Evolutionary conservation across 1,140 invertebrate species (phyloP).

Genomic region (Drosophila orosa): DNA sequence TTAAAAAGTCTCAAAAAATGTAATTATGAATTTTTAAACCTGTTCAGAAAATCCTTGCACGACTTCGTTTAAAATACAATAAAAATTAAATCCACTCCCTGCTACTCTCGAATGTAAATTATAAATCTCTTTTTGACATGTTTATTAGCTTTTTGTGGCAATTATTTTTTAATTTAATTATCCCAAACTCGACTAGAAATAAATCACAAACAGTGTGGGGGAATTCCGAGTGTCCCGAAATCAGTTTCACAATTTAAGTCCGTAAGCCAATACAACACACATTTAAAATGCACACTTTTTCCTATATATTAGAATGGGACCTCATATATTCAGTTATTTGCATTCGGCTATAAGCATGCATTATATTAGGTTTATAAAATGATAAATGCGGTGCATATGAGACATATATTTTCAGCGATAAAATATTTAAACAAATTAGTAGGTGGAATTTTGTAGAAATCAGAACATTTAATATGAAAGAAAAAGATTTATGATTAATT

Average conservation of each 20-base stretch:
- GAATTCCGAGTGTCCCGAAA: background rate
- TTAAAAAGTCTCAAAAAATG: background rate
- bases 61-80: background rate
- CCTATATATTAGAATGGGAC: conserved; percentile 31
- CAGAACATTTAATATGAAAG: background rate
- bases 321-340: conserved; percentile 41
- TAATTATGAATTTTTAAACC: background rate
- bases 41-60: background rate
- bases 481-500: background rate
- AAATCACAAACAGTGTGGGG: conserved; percentile 7
- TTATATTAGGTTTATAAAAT: conserved; percentile 48
- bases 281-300: conserved; percentile 12
- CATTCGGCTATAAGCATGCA: conserved; percentile 28
- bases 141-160: conserved; percentile 10
- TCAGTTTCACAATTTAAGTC: conserved; percentile 3
- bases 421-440: conserved; percentile 37
- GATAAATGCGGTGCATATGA: conserved; percentile 49
- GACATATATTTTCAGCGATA: conserved; percentile 25
- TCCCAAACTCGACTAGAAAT: conserved; percentile 1
- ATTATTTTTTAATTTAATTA: conserved; percentile 37
- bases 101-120: conserved; percentile 2
- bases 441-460: conserved; percentile 12
- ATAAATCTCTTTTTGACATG: conserved; percentile 18
- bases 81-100: background rate
- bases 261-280: background rate